Evolutionary conservation across 2,113 vertebrate genomes (phyloP).

Genomic region (Siniperca knerii): DNA sequence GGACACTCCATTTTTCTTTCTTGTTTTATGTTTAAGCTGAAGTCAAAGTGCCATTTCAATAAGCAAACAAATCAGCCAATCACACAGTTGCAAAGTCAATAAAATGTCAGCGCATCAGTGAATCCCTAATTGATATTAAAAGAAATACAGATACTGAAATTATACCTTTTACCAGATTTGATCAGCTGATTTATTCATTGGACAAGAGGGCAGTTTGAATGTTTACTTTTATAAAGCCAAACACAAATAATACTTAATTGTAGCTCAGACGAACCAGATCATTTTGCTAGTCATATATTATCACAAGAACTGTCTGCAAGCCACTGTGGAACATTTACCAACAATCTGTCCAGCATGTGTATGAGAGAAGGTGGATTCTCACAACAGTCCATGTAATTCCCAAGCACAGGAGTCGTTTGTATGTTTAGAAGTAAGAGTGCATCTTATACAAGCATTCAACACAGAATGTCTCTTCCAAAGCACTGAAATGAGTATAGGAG

Average conservation of each 20-base stretch:
- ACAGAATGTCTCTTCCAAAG: slow-evolving; percentile 17
- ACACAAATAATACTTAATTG: not conserved
- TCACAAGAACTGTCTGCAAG: not conserved
- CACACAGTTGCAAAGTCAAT: not conserved
- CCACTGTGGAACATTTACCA: not conserved
- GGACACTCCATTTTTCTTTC: not conserved
- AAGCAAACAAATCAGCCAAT: not conserved
- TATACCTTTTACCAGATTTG: not conserved
- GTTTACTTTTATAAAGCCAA: not conserved
- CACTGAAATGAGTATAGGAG: not conserved
- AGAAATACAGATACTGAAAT: slow-evolving; percentile 3
- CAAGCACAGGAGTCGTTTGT: slow-evolving; percentile 9
- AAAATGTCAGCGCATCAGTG: not conserved
- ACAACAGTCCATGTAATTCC: slow-evolving; percentile 19
- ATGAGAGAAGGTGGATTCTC: not conserved
- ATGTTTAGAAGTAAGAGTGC: slow-evolving; percentile 22
- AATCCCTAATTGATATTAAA: not conserved
- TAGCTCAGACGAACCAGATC: not conserved
- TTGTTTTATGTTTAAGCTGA: not conserved
- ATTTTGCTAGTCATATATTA: not conserved
- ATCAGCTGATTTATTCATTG: not conserved
- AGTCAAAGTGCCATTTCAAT: not conserved
- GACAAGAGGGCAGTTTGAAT: not conserved
- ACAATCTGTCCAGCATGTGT: not conserved
- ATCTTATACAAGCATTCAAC: slow-evolving; percentile 5